These are phyloP conservation scores for Stichopus horrens DNA, from an alignment of 53 echinoderm and acorn worm species.

Conservation along the genomic window DNA sequence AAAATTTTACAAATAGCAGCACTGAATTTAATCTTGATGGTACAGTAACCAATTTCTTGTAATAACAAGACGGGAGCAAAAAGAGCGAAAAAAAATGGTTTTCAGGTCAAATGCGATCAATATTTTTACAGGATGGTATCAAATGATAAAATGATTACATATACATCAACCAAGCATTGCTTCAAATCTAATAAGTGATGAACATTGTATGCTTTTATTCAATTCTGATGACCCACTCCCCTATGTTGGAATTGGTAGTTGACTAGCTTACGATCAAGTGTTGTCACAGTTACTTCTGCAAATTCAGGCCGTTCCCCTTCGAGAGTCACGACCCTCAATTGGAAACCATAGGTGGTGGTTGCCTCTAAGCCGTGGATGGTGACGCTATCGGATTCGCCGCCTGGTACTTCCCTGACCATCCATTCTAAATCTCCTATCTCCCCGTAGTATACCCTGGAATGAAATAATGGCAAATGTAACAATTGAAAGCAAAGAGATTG, in stretches of 20 bases:
- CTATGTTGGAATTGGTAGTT: neutral
- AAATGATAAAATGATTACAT: no score
- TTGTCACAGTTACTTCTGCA: neutral
- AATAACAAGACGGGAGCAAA: no score
- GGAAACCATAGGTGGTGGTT: conserved; percentile 22
- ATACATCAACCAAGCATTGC: no score
- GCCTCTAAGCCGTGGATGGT: conserved; percentile 9
- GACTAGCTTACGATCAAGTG: neutral
- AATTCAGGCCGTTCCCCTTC: conserved; percentile 37
- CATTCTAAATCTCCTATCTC: neutral
- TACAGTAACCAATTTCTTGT: no score
- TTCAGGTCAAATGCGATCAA: no score
- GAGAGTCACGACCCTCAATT: conserved; percentile 15
- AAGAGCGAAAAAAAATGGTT: no score
- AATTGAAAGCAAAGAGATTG: no score
- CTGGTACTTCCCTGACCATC: conserved; percentile 3
- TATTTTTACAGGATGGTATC: no score
- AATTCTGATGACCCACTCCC: no score
- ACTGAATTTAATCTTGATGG: neutral
- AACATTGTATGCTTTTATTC: no score
- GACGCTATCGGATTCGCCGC: conserved; percentile 2
- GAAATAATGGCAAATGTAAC: neutral
- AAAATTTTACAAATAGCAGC: neutral
- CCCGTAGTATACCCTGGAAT: conserved; percentile 2
- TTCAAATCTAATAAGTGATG: no score